These are phyloP conservation scores for Gouania willdenowi DNA, from an alignment of 2,797 vertebrate genomes.

Conservation along the genomic window DNA sequence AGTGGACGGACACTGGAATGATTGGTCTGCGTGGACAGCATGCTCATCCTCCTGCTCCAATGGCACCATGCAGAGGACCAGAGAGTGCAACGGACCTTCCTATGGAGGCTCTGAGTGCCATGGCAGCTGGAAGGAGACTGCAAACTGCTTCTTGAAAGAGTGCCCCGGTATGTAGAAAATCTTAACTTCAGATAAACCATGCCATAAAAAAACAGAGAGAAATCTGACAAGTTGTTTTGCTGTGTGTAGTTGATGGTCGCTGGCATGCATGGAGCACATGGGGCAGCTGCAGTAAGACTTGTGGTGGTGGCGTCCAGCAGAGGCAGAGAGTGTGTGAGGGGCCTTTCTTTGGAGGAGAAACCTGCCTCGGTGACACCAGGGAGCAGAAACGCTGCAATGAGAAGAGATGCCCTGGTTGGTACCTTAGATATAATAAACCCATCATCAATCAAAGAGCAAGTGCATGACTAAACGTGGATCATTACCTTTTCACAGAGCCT, in stretches of 20 bases:
- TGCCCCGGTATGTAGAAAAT: slow-evolving; percentile 82
- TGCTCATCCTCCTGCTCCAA: slow-evolving; percentile 93
- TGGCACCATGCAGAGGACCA: slow-evolving; percentile 88
- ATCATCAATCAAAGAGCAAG: neutral
- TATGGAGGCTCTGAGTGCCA: slow-evolving; percentile 96
- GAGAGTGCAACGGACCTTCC: slow-evolving; percentile 95
- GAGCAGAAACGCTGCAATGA: slow-evolving; percentile 88
- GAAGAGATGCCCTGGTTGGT: slow-evolving; percentile 89
- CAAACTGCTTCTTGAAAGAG: slow-evolving; percentile 88
- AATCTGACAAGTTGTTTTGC: neutral
- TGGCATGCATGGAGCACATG: slow-evolving; percentile 91
- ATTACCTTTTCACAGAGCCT: slow-evolving; percentile 74
- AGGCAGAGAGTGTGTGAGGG: slow-evolving; percentile 87
- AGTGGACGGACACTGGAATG: slow-evolving; percentile 98
- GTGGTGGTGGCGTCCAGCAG: slow-evolving; percentile 87
- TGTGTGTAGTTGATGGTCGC: slow-evolving; percentile 85
- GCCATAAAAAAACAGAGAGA: no score
- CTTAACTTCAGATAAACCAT: neutral
- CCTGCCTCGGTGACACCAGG: slow-evolving; percentile 85
- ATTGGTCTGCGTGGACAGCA: slow-evolving; percentile 91
- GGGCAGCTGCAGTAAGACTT: slow-evolving; percentile 88
- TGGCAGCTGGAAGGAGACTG: slow-evolving; percentile 87
- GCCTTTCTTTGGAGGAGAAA: slow-evolving; percentile 87
- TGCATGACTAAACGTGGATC: neutral
- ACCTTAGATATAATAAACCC: no score